Conservation (phyloP, 2,113 vertebrate genomes). For the Cinclus cinclus region DNA sequence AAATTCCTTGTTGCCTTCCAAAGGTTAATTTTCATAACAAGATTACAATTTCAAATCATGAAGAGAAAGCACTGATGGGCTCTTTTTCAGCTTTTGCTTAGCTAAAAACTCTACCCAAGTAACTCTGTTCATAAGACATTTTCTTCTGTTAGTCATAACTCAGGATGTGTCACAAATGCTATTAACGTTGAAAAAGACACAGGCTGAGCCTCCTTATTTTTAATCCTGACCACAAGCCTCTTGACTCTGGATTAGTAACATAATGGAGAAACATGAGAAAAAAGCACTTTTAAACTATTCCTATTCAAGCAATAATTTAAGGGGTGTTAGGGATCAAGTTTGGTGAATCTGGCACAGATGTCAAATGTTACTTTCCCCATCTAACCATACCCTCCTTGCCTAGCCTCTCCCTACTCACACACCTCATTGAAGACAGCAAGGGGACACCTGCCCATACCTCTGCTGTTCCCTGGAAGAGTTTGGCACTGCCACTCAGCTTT, state of each 20-base stretch:
- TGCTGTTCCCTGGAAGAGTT: neutral
- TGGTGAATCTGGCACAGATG: neutral
- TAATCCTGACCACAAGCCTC: conserved; percentile 33
- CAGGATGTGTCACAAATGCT: conserved; percentile 50
- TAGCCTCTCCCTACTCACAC: neutral
- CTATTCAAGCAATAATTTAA: conserved; percentile 21
- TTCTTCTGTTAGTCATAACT: conserved; percentile 48
- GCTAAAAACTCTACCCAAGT: conserved; percentile 37
- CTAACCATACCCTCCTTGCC: neutral
- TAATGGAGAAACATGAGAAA: conserved; percentile 24
- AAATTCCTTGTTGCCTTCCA: conserved; percentile 3
- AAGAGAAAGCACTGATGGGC: neutral
- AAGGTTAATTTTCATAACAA: conserved; percentile 21
- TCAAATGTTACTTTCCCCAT: neutral
- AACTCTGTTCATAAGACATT: conserved; percentile 41
- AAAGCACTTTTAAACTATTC: conserved; percentile 1
- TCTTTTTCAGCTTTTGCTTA: conserved; percentile 38
- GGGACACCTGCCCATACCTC: neutral
- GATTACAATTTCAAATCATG: conserved; percentile 9
- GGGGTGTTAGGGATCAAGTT: neutral
- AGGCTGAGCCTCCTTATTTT: neutral
- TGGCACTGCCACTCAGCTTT: neutral
- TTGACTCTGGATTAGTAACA: neutral
- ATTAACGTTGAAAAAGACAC: neutral
- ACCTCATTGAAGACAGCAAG: neutral